These are phyloP conservation scores for Lateolabrax maculatus DNA, from an alignment of 2,797 vertebrate genomes.

Conservation along the genomic window DNA sequence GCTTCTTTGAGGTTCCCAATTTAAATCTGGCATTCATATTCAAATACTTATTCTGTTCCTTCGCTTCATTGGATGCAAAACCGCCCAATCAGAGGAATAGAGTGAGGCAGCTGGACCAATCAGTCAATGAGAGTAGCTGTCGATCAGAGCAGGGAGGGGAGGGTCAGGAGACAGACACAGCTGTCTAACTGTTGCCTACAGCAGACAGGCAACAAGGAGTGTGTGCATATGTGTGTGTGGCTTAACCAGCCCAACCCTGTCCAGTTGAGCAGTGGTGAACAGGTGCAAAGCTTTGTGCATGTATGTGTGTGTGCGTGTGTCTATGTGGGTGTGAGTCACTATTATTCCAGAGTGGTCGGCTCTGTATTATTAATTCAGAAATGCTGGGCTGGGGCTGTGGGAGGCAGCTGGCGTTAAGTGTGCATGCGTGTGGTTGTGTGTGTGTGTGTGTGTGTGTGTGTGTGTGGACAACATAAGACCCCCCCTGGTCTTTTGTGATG, in stretches of 20 bases:
- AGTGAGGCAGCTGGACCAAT: conserved; percentile 69
- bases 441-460: conserved; percentile 36
- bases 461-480: conserved; percentile 66
- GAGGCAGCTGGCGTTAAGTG: conserved; percentile 78
- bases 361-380: conserved; percentile 89
- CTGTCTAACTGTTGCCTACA: conserved; percentile 79
- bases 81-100: conserved; percentile 55
- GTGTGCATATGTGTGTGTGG: conserved; percentile 22
- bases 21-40: conserved; percentile 67
- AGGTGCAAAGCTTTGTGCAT: conserved; percentile 80
- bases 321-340: conserved; percentile 61
- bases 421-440: conserved; percentile 56
- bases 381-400: conserved; percentile 74
- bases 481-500: conserved; percentile 72
- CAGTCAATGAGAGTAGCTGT: conserved; percentile 66
- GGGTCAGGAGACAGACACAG: conserved; percentile 75
- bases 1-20: conserved; percentile 24
- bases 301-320: conserved; percentile 49
- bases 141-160: conserved; percentile 64
- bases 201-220: conserved; percentile 53
- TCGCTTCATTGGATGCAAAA: conserved; percentile 50
- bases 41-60: conserved; percentile 46
- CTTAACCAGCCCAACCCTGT: conserved; percentile 64
- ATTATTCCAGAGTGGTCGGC: conserved; percentile 85
- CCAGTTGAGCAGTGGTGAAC: conserved; percentile 83